Evolutionary conservation across 1,140 invertebrate genomes (phyloP).

Genomic region (Aphaenogaster floridana): DNA sequence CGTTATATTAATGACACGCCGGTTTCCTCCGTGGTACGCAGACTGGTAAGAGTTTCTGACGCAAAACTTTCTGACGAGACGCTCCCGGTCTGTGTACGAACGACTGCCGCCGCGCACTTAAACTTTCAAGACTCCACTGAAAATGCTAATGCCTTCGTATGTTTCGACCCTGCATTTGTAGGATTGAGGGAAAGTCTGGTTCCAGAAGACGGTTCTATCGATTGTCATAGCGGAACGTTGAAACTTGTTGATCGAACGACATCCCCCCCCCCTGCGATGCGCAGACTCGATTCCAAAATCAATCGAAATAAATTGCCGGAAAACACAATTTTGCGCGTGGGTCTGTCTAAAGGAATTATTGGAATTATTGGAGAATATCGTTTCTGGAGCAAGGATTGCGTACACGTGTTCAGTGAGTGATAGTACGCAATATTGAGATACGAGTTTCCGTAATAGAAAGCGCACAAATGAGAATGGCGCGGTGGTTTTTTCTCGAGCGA

Average conservation of each 20-base stretch:
- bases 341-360: neutral
- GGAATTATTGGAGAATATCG: neutral
- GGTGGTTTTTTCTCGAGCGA: constrained; percentile 1
- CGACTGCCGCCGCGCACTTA: neutral
- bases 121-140: constrained; percentile 5
- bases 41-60: constrained; percentile 9
- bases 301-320: neutral
- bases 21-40: neutral
- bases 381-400: neutral
- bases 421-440: neutral
- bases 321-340: neutral
- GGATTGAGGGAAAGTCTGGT: neutral
- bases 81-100: neutral
- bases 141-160: constrained; percentile 2
- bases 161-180: neutral
- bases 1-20: constrained; percentile 54
- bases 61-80: neutral
- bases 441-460: constrained; percentile 22
- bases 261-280: neutral
- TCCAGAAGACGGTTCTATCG: neutral
- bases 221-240: neutral
- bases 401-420: neutral
- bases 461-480: neutral
- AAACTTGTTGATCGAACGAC: neutral
- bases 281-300: neutral